Evolutionary conservation across 2,888 invertebrate genomes (phyloP), one percentile per base, ranked within the genome.

Genomic region (Eristalis pertinax): DNA sequence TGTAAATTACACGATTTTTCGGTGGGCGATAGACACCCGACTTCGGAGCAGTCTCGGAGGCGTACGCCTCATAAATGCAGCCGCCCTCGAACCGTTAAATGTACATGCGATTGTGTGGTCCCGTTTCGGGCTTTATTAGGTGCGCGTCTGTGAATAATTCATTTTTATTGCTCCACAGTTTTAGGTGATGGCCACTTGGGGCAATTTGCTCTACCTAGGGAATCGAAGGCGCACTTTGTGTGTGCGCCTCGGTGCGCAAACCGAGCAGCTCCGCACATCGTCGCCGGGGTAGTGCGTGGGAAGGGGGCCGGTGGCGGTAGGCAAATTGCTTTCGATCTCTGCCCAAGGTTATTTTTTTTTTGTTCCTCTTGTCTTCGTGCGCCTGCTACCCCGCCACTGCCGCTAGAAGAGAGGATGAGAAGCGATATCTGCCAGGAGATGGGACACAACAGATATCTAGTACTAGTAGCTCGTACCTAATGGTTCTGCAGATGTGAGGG

Each of bases 161-260:
- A 77, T 85, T 85, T 81, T 85, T 85, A 85, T 85, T 81, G 75
- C 73, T 69, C 65, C 35, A 26, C 38, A 73, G 68, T 77, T 72
- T 43, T 77, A 85, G 85, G 82, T 81, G 82, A 77, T 85, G 82
- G 85, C 77, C 76, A 85, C 85, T 85, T 85, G 85, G 76, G 85
- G 85, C 85, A 81, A 85, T 85, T 85, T 81, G 63, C 85, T 73
- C 77, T 74, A 77, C 81, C 77, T 82, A 38, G 73, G 73, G 68
- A 73, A 73, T 80, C 75, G 63, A 41, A 63, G 81, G 79, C 65
- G 35, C 29, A 56, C 43, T 26, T 13, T 19, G 43, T 65, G 65
- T 11, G 43, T 22, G 29, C 43, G 62, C 7, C 65, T 60, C 41
- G 19, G 32, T 43, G 70, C 15, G 63, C 24, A 56, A 32, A 22